Base-by-base conservation (phyloP, 2,888 invertebrate genomes). In the Prosopocoilus inquinatus region DNA sequence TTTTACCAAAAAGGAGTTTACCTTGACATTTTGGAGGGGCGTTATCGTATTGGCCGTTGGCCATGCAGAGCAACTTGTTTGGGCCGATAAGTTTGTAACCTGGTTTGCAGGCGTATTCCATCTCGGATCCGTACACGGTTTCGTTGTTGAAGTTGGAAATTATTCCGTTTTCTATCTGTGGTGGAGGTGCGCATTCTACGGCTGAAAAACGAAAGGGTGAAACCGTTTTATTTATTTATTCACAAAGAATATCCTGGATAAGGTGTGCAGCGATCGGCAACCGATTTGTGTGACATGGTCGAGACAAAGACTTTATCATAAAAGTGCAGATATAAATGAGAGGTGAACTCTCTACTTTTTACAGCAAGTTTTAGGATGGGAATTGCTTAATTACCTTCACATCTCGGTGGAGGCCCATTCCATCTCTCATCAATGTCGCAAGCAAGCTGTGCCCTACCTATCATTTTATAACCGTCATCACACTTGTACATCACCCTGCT, bases 391-490 rank as follows among this genome's bases (percentile, higher is more conserved):
- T 80, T 72, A 90, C 90, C 84, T 75, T 93, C 91, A 75, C 94
- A 94, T 66, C 88, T 79, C 0, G 94, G 94, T 47, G 94, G 94
- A 2, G 94, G 94, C 43, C 94, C 94, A 69, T 94, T 94, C 94
- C 94, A 95, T 49, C 93, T 82, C 74, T 93, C 93, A 68, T 95
- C 94, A 65, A 94, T 89, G 75, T 95, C 95, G 69, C 95, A 95
- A 2, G 91, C 89, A 9, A 95, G 81, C 62, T 90, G 81, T 0
- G 91, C 88, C 28, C 94, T 83, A 13, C 94, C 90, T 43, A 87
- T 85, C 87, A 95, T 90, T 77, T 91, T 90, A 78, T 87, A 91
- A 12, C 94, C 94, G 47, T 88, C 85, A 39, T 87, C 84, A 71
- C 95, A 95, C 3, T 82, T 79, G 74, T 95, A 95, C 60, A 91